Evolutionary conservation across 2,888 invertebrate genomes (phyloP).

Genomic region (Strigamia transsilvanica): DNA sequence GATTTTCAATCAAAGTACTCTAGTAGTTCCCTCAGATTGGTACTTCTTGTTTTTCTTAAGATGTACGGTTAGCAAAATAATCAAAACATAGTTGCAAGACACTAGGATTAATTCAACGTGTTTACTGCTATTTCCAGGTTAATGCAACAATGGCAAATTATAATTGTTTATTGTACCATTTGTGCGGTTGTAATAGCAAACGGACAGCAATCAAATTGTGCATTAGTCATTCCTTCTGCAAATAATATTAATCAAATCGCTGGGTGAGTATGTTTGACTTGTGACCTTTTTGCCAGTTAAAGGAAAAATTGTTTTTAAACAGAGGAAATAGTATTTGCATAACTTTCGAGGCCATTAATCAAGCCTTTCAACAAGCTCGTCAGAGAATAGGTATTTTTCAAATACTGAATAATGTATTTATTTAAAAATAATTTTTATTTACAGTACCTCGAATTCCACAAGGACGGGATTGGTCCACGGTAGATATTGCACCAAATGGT

Average conservation of each 20-base stretch:
- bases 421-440: conserved; percentile 12
- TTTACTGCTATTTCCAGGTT: not conserved
- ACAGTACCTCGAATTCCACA: conserved; percentile 53
- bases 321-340: conserved; percentile 69
- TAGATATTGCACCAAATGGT: conserved; percentile 58
- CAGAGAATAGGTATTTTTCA: conserved; percentile 77
- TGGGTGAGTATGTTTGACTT: not conserved
- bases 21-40: too few relatives aligned
- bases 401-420: not conserved
- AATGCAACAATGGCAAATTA: not conserved
- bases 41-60: too few relatives aligned
- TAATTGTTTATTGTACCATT: not conserved
- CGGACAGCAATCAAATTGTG: not conserved
- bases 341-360: conserved; percentile 88
- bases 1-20: too few relatives aligned
- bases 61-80: too few relatives aligned
- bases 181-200: not conserved
- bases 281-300: too few relatives aligned
- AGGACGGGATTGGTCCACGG: conserved; percentile 56
- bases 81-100: too few relatives aligned
- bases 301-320: not conserved
- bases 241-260: not conserved
- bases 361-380: conserved; percentile 85
- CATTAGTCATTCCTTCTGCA: not conserved
- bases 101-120: not conserved